Base-by-base conservation (phyloP, 2,113 vertebrate species). In the Pycnonotus jocosus region DNA sequence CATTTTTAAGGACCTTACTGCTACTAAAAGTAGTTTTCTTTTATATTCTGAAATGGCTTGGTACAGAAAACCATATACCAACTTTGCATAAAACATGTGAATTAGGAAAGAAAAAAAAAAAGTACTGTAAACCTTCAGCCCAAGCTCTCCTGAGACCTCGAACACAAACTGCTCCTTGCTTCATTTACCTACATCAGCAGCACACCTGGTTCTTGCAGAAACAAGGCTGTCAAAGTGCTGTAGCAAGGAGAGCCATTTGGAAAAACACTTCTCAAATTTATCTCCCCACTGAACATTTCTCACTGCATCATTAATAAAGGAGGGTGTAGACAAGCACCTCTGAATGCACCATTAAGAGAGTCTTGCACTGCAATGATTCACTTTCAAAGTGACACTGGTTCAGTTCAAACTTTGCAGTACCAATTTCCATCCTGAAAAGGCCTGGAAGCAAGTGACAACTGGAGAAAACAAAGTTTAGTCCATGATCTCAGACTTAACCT, bases 1-100 rank as follows among this genome's bases (percentile, higher is more conserved):
- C 84, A 89, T 89, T 89, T 93, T 88, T 86, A 95, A 94, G 86
- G 64, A 73, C 64, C 28, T 65, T 56, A 53, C 54, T 88, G 62
- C 33, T 58, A 66, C 79, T 82, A 62, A 77, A 88, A 94, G 81
- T 54, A 47, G 56, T 82, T 90, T 88, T 45, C 73, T 56, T 61
- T 58, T 62, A 0, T 73, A 61, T 80, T 94, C 83, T 60, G 68
- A 68, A 79, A 84, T 48, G 45, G 33, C 57, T 85, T 11, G 1
- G 48, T 65, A 65, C 45, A 73, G 81, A 91, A 87, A 77, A 56
- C 27, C 2, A 1, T 20, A 44, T 1, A 65, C 6, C 16, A 20
- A 61, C 38, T 81, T 77, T 58, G 54, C 68, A 90, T 65, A 80
- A 79, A 87, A 51, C 60, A 80, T 25, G 23, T 7, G 47, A 77